Conservation (phyloP, 2,113 vertebrate genomes). For the Hydrolagus affinis region DNA sequence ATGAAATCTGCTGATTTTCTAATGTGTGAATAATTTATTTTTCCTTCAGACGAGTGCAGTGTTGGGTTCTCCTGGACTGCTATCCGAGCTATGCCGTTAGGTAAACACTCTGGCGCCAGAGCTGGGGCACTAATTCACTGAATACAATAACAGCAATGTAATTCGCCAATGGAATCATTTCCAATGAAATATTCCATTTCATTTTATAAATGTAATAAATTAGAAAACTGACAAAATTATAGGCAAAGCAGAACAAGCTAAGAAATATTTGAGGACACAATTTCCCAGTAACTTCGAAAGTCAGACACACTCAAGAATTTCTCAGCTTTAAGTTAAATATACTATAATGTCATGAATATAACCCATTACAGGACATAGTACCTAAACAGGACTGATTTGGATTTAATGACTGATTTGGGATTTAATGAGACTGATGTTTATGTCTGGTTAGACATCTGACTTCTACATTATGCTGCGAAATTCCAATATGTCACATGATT, state of each 20-base stretch:
- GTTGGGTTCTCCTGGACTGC: constrained; percentile 24
- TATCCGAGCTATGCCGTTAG: constrained; percentile 33
- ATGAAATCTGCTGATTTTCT: constrained; percentile 30
- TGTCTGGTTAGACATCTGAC: neutral
- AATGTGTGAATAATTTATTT: constrained; percentile 33
- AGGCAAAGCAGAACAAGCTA: constrained; percentile 19
- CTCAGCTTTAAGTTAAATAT: constrained; percentile 6
- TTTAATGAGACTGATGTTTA: neutral
- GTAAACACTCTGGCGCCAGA: constrained; percentile 30
- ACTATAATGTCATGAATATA: constrained; percentile 8
- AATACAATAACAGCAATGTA: constrained; percentile 32
- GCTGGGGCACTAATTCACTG: constrained; percentile 26
- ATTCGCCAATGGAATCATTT: constrained; percentile 23
- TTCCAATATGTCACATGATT: constrained; percentile 1
- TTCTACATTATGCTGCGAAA: neutral
- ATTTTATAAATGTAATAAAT: constrained; percentile 32
- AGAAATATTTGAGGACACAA: constrained; percentile 7
- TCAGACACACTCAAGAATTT: neutral
- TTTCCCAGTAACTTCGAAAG: constrained; percentile 14
- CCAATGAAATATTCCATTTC: constrained; percentile 29
- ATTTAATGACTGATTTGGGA: neutral
- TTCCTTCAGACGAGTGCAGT: constrained; percentile 30
- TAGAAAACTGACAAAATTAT: constrained; percentile 24
- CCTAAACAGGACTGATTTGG: neutral
- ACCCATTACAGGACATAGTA: neutral